Evolutionary conservation across 1,140 invertebrate species (phyloP).

Genomic region (Apis cerana): DNA sequence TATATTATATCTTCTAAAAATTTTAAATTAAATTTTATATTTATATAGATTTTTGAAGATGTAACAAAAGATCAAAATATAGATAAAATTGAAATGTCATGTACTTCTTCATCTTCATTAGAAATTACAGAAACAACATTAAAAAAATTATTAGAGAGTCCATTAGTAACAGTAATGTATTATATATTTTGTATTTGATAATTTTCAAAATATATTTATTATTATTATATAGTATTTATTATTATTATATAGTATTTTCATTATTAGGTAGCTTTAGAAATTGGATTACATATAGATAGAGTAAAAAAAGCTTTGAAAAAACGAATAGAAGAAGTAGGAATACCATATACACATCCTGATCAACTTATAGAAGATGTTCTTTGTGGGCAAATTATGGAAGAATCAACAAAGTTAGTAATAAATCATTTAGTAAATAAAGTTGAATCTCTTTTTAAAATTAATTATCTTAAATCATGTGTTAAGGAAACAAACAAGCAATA

Average conservation of each 20-base stretch:
- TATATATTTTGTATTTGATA: not conserved
- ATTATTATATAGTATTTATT: not conserved
- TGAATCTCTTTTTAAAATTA: slow-evolving; percentile 51
- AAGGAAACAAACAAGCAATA: not conserved
- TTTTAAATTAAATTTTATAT: slow-evolving; percentile 4
- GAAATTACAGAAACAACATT: slow-evolving; percentile 79
- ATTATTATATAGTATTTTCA: slow-evolving; percentile 24
- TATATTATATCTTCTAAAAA: not conserved
- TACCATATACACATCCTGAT: slow-evolving; percentile 84
- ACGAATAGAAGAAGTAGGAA: slow-evolving; percentile 82
- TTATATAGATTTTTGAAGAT: slow-evolving; percentile 69
- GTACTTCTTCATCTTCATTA: slow-evolving; percentile 67
- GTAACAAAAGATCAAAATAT: slow-evolving; percentile 67
- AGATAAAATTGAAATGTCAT: slow-evolving; percentile 51
- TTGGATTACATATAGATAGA: slow-evolving; percentile 86
- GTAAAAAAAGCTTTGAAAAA: slow-evolving; percentile 84
- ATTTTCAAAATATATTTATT: not conserved
- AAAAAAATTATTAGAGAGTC: slow-evolving; percentile 82
- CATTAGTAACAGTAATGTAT: slow-evolving; percentile 77
- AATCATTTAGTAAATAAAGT: slow-evolving; percentile 18
- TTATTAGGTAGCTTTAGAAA: slow-evolving; percentile 83
- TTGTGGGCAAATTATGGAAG: slow-evolving; percentile 84
- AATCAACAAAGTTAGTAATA: slow-evolving; percentile 74
- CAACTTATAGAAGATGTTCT: slow-evolving; percentile 87
- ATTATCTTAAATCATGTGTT: slow-evolving; percentile 18